Evolutionary conservation across 2,888 invertebrate species (phyloP), one percentile per base, ranked within the genome.

Genomic region (Caenorhabditis wallacei): DNA sequence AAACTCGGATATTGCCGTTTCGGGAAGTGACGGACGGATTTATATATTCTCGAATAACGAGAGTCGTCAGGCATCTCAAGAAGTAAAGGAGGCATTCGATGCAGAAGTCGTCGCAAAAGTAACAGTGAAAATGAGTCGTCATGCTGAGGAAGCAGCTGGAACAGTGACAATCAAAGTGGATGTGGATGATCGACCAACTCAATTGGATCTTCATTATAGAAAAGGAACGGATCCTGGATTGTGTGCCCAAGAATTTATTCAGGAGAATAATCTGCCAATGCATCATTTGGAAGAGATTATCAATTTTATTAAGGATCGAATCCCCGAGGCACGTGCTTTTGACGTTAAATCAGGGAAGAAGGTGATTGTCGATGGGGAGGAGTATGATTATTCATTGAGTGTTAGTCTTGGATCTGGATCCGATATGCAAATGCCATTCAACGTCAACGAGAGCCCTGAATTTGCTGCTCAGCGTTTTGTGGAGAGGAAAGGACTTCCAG

Each of bases 321-420:
- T 90, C 13, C 90, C 90, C 0, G 87, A 88, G 61, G 87, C 87
- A 0, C 80, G 74, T 24, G 74, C 75, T 2, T 84, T 68, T n/a
- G 76, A 80, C 48, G 24, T 72, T 1, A 69, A 70, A 24, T 48
- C 81, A 4, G 84, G 80, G 3, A 80, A 79, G 43, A 78, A 74
- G n/a, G 61, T 76, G 11, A n/a, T 18, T 11, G 71, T 86, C 20
- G 82, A 86, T 43, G 85, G 84, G 4, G 74, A 76, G 48, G 81
- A 71, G 90, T 98, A 97, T 92, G 98, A 98, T 93, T 97, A 95
- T 93, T 97, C 98, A 35, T 98, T 98, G 92, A 95, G 95, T 86
- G 96, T 98, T n/a, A 97, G 97, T 90, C 95, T 98, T 72, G 96
- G 97, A 91, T 97, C 97, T 91, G 96, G 95, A 0, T 94, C 95